Conservation (phyloP, 2,113 vertebrate genomes). For the Apteryx owenii region DNA sequence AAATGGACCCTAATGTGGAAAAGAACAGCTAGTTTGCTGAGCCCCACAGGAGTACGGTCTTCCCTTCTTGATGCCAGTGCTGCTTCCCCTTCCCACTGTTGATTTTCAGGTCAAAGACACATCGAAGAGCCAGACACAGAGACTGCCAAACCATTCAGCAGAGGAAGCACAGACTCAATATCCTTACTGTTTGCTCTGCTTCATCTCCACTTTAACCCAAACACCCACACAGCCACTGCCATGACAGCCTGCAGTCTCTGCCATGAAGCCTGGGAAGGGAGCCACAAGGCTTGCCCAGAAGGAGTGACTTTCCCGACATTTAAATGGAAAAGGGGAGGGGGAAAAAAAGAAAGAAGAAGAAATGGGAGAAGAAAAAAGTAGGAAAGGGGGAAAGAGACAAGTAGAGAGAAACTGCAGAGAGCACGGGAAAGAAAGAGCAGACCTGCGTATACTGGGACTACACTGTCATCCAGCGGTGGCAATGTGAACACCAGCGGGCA, state of each 20-base stretch:
- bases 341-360: slow-evolving; percentile 9
- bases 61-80: background rate
- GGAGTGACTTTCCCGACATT: background rate
- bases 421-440: background rate
- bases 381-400: background rate
- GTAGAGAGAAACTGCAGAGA: background rate
- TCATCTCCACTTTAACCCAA: background rate
- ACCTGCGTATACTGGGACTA: background rate
- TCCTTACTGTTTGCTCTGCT: background rate
- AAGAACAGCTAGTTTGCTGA: background rate
- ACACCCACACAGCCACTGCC: background rate
- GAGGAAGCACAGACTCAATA: background rate
- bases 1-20: accelerated
- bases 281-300: background rate
- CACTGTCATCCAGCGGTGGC: slow-evolving; percentile 75
- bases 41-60: background rate
- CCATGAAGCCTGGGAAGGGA: background rate
- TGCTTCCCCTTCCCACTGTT: background rate
- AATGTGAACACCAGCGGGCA: background rate
- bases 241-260: background rate
- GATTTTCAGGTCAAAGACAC: background rate
- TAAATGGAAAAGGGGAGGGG: background rate
- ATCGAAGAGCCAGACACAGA: background rate
- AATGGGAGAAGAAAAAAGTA: background rate
- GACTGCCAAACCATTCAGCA: background rate